Evolutionary conservation across 1,140 invertebrate genomes (phyloP), one percentile per base, ranked within the genome.

Genomic region (Aradophagus sp.): DNA sequence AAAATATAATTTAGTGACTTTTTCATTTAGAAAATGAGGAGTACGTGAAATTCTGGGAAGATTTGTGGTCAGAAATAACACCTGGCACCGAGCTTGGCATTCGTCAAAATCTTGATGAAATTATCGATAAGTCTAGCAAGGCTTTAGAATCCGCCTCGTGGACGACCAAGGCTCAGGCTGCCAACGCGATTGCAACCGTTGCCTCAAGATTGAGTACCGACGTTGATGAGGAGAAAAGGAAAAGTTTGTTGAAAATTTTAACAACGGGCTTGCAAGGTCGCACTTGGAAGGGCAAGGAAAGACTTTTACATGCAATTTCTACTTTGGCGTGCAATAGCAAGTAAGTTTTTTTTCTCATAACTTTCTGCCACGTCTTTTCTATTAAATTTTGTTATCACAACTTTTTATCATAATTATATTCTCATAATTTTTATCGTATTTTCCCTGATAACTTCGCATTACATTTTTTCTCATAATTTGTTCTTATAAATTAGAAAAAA

Each of bases 281-380:
- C 75, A 96, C 93, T 0, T 97, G 94, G 90, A 90, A 91, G 69
- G 95, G 95, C 11, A 97, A 97, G 82, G 91, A 96, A 73, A 87
- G 90, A 47, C 78, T 97, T 5, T 76, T 97, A 2, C 88, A 91
- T 73, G 95, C 95, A 0, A 78, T 97, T 7, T 89, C 92, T 15
- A 89, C 88, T 12, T 86, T 96, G 14, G 92, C 89, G 66, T 87
- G 86, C 58, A 89, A 87, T 72, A 90, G 91, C 89, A 91, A 89
- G 91, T 92, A 82, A 13, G 20, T 62, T 23, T 53, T 32, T 44
- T n/a, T 3, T 26, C 23, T 31, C 27, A 11, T 19, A 17, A 32
- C 13, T 34, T 35, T 50, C 2, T 48, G 29, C 14, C 26, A 39
- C 65, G 13, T n/a, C n/a, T n/a, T n/a, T n/a, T n/a, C n/a, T n/a